Conservation (phyloP, 2,888 invertebrate species). For the Nephrotoma appendiculata region DNA sequence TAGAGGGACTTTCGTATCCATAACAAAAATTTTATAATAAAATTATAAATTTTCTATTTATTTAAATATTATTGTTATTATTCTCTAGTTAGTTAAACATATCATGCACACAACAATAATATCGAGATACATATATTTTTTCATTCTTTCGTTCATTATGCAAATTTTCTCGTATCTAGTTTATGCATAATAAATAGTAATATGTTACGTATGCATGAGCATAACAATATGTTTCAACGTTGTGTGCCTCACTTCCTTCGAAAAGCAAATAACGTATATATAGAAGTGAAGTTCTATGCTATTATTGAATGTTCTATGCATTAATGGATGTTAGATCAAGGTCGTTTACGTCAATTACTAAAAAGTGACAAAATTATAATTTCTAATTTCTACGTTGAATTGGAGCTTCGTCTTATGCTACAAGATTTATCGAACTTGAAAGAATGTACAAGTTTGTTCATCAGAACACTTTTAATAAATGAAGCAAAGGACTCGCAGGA, state of each 20-base stretch:
- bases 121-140: background rate
- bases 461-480: no score
- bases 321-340: no score
- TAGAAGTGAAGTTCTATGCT: no score
- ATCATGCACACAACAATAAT: background rate
- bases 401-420: no score
- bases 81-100: background rate
- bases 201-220: background rate
- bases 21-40: background rate
- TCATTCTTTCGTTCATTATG: background rate
- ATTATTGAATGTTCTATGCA: no score
- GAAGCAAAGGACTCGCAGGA: no score
- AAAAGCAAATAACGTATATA: no score
- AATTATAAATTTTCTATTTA: background rate
- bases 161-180: background rate
- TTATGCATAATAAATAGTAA: background rate
- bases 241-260: background rate
- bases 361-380: no score
- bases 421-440: no score
- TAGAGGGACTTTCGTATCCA: background rate
- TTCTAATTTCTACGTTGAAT: no score
- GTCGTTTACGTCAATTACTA: no score
- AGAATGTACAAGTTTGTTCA: no score
- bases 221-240: background rate
- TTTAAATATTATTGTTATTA: background rate